Conservation (phyloP, 2,888 invertebrate genomes). For the Euzophera pinguis region DNA sequence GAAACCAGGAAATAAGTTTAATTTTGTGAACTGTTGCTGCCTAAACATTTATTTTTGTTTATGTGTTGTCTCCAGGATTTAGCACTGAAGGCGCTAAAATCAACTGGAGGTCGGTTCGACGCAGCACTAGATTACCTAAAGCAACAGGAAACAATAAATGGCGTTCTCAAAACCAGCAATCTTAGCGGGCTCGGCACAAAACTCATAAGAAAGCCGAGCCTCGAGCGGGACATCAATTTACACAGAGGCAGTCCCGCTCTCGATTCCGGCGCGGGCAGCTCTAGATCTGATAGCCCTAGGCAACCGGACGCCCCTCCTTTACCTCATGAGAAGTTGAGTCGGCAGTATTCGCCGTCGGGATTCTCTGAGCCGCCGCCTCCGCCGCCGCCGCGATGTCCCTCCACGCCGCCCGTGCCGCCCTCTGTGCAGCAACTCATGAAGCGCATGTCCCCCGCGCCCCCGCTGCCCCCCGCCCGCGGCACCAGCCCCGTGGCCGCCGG, state of each 20-base stretch:
- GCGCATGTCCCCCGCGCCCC: slow-evolving; percentile 83
- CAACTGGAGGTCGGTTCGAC: slow-evolving; percentile 84
- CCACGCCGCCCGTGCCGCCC: slow-evolving; percentile 84
- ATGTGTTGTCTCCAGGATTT: slow-evolving; percentile 77
- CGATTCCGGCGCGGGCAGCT: slow-evolving; percentile 93
- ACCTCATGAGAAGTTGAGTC: slow-evolving; percentile 82
- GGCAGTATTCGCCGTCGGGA: slow-evolving; percentile 86
- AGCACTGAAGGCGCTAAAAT: slow-evolving; percentile 84
- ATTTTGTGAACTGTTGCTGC: too few relatives aligned
- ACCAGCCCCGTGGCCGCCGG: slow-evolving; percentile 89
- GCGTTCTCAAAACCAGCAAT: slow-evolving; percentile 74
- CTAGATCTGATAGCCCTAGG: slow-evolving; percentile 93
- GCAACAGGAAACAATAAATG: slow-evolving; percentile 79
- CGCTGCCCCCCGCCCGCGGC: slow-evolving; percentile 82
- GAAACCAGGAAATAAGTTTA: too few relatives aligned
- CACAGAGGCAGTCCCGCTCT: slow-evolving; percentile 92
- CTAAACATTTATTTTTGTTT: background rate
- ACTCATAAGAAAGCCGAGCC: slow-evolving; percentile 91
- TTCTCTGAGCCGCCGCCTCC: slow-evolving; percentile 85
- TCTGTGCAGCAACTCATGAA: slow-evolving; percentile 78
- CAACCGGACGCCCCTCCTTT: slow-evolving; percentile 80
- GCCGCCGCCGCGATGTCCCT: slow-evolving; percentile 86
- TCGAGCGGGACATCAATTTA: slow-evolving; percentile 89
- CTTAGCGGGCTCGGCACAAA: slow-evolving; percentile 83
- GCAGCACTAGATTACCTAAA: slow-evolving; percentile 85